Percentiles rank a stretch among this genome's conserved stretches.
Conservation (phyloP, 2,797 vertebrate genomes). For the Lutjanus argentimaculatus region DNA sequence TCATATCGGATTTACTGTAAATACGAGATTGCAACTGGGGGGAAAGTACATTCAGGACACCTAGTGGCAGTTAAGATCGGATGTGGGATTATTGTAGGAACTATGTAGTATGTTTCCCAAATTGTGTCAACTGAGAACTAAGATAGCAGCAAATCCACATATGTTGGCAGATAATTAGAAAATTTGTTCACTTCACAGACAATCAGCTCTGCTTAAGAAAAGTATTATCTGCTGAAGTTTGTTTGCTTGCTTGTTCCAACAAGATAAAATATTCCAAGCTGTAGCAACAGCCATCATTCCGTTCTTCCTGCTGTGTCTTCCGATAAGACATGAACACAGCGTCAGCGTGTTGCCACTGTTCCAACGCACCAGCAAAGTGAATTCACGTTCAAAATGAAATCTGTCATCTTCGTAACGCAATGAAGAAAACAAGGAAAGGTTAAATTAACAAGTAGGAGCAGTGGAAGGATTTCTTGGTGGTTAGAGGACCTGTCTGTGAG, state of each 20-base stretch:
- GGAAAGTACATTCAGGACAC: background rate
- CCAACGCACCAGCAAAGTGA: conserved; percentile 57
- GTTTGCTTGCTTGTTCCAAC: background rate
- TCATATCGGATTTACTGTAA: conserved; percentile 55
- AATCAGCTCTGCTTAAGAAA: conserved; percentile 26
- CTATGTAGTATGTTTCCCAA: background rate
- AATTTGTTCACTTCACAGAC: conserved; percentile 1
- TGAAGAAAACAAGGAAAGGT: background rate
- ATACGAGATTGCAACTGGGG: conserved; percentile 11
- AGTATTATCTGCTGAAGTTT: conserved; percentile 6
- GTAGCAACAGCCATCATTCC: conserved; percentile 17
- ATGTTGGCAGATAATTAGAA: background rate
- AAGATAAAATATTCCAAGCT: conserved; percentile 15
- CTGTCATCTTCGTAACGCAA: background rate
- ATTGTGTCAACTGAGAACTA: background rate
- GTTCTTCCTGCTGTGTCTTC: conserved; percentile 30
- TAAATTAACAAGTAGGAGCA: background rate
- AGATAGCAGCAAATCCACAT: conserved; percentile 2
- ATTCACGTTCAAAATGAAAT: conserved; percentile 10
- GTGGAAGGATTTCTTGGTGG: background rate
- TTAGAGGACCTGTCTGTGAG: background rate
- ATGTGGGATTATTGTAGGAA: conserved; percentile 6
- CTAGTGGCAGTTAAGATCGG: conserved; percentile 8
- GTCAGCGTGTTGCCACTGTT: conserved; percentile 33
- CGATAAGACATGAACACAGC: conserved; percentile 44